Evolutionary conservation across 2,888 invertebrate species (phyloP), one percentile per base, ranked within the genome.

Genomic region (Euplexia lucipara): DNA sequence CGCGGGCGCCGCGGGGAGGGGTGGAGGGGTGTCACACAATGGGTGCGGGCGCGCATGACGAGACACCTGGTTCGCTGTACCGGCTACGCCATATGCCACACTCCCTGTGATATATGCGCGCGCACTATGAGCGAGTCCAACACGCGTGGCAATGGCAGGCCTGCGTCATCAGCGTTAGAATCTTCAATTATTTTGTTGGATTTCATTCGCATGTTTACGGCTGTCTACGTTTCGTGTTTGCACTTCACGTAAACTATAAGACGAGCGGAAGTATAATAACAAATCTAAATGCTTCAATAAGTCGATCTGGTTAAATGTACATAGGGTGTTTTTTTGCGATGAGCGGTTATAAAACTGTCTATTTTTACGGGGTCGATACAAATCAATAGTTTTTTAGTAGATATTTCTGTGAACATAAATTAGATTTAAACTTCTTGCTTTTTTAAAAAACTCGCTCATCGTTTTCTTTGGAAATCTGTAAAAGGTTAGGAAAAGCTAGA

Each of bases 31-130:
- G 82, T 78, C 57, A 84, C 81, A 94, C 94, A 95, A 95, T 94
- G 90, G 93, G 95, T 92, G 94, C 94, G 93, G 85, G 92, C 90
- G 94, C 92, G 93, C 95, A 94, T 95, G 94, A 95, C 95, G 95
- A 85, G 86, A 79, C 95, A 95, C 94, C 95, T 95, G 95, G 95
- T 87, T 86, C 86, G 90, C 87, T 86, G 86, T 93, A 94, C 94
- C 90, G 94, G 93, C 91, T 90, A 84, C 84, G 89, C 94, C 95
- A 94, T 95, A 95, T 95, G 95, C 92, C 90, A 85, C 90, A 41
- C 57, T 75, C 80, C 74, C 81, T 70, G 79, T 79, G 82, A 78
- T 73, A 70, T 71, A 73, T 71, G 77, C 82, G 69, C 77, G 81
- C 79, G 70, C 77, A 79, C 70, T 52, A 45, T 35, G 74, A 73